Evolutionary conservation across 2,797 vertebrate genomes (phyloP).

Genomic region (Pelobates cultripes): DNA sequence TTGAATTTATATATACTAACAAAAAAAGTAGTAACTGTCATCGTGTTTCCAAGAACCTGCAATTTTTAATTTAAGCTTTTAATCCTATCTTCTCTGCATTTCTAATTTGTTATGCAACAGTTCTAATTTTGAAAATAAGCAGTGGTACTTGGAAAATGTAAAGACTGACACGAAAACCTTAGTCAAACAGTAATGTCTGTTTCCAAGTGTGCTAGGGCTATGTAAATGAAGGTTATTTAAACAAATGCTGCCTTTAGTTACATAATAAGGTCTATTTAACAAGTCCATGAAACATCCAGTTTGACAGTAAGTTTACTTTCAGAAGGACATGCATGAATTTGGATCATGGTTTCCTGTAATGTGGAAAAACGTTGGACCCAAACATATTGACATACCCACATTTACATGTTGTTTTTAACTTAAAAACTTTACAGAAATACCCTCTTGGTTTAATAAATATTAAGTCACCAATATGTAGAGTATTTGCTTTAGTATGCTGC

Average conservation of each 20-base stretch:
- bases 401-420: no score
- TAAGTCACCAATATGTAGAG: no score
- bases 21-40: background rate
- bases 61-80: background rate
- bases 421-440: no score
- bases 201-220: background rate
- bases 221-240: constrained; percentile 28
- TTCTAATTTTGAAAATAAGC: constrained; percentile 18
- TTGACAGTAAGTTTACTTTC: background rate
- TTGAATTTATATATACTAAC: background rate
- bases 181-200: constrained; percentile 29
- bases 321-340: background rate
- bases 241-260: background rate
- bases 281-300: background rate
- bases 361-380: background rate
- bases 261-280: constrained; percentile 20
- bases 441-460: no score
- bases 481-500: no score
- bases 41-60: background rate
- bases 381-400: background rate
- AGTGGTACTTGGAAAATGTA: background rate
- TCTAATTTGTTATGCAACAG: constrained; percentile 25
- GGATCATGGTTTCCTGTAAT: background rate
- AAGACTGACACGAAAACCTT: constrained; percentile 2
- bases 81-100: constrained; percentile 33